Conservation (phyloP, 2,113 vertebrate genomes). For the Centropristis striata region DNA sequence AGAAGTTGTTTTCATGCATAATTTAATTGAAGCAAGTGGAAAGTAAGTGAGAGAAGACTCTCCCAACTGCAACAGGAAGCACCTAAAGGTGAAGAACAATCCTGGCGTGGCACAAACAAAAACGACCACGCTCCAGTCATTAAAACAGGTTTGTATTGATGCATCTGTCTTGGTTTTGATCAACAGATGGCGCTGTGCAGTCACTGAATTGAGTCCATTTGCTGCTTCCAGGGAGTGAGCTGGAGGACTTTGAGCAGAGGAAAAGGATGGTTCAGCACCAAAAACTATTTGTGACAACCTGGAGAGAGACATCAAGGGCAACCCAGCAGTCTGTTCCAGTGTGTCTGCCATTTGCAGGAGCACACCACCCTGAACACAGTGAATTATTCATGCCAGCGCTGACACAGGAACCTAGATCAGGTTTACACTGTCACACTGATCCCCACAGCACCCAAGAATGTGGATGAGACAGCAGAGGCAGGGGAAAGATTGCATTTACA, state of each 20-base stretch:
- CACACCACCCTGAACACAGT: constrained; percentile 45
- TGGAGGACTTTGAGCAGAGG: constrained; percentile 32
- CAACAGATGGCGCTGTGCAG: constrained; percentile 81
- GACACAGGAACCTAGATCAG: constrained; percentile 67
- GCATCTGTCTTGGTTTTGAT: constrained; percentile 32
- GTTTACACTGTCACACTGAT: constrained; percentile 68
- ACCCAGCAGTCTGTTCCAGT: constrained; percentile 42
- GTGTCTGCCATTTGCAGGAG: constrained; percentile 51
- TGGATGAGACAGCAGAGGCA: constrained; percentile 52
- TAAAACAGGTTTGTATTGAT: neutral
- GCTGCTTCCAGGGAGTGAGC: neutral
- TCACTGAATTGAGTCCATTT: constrained; percentile 47
- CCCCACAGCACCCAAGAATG: constrained; percentile 33
- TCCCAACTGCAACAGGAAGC: neutral
- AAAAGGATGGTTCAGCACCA: constrained; percentile 48
- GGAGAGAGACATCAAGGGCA: constrained; percentile 64
- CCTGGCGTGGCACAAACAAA: neutral
- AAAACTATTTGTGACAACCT: constrained; percentile 57
- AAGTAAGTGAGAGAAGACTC: neutral
- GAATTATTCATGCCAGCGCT: constrained; percentile 73
- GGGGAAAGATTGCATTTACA: constrained; percentile 6
- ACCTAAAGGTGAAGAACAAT: neutral
- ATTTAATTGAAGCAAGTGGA: neutral
- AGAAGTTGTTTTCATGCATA: neutral
- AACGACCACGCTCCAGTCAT: neutral